Evolutionary conservation across 2,888 invertebrate genomes (phyloP).

Genomic region (Linnaemya vulpina): DNA sequence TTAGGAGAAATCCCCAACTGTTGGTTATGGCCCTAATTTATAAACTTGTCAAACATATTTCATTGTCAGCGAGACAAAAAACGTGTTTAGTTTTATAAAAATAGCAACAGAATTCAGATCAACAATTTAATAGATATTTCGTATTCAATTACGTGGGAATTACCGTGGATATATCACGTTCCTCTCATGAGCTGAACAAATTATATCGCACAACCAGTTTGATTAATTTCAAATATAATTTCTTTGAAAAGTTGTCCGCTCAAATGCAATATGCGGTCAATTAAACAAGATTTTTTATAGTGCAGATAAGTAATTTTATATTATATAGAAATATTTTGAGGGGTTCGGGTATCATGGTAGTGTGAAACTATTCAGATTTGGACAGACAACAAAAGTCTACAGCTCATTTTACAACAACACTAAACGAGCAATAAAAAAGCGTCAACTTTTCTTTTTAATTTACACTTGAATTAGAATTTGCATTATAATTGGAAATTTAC

Average conservation of each 20-base stretch:
- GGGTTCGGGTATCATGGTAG: neutral
- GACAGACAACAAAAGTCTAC: neutral
- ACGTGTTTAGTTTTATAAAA: neutral
- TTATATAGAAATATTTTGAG: neutral
- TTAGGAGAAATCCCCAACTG: too few relatives aligned
- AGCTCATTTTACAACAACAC: too few relatives aligned
- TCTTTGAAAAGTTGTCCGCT: neutral
- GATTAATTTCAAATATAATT: neutral
- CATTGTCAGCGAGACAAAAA: neutral
- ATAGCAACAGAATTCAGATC: conserved; percentile 17
- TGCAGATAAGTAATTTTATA: neutral
- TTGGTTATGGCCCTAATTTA: neutral
- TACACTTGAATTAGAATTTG: too few relatives aligned
- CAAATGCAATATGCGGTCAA: conserved; percentile 11
- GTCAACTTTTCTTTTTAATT: too few relatives aligned
- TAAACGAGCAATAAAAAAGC: neutral
- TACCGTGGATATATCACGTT: conserved; percentile 50
- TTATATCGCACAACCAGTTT: conserved; percentile 25
- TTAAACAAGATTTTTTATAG: neutral
- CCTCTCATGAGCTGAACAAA: neutral
- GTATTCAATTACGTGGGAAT: conserved; percentile 37
- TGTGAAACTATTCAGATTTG: too few relatives aligned
- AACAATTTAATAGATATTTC: neutral
- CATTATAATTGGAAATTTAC: too few relatives aligned
- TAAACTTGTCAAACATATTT: neutral